These are phyloP conservation scores for Pygoscelis adeliae DNA, from an alignment of 2,113 vertebrate genomes.

Conservation along the genomic window DNA sequence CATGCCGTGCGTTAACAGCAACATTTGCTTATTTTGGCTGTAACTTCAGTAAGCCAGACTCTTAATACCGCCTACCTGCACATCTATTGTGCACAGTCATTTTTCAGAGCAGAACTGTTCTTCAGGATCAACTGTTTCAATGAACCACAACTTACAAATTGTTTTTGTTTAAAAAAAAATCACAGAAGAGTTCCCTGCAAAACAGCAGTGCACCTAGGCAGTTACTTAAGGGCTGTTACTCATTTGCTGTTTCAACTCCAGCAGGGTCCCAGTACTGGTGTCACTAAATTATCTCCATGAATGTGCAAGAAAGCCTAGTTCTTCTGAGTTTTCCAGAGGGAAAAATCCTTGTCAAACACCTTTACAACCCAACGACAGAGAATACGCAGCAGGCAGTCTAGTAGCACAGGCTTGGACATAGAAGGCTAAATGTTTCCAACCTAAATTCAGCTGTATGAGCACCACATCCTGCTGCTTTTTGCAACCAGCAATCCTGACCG, in stretches of 20 bases:
- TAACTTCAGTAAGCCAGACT: not conserved
- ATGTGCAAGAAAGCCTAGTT: not conserved
- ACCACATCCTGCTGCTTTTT: not conserved
- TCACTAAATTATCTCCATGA: not conserved
- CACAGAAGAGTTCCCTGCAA: not conserved
- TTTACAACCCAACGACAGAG: not conserved
- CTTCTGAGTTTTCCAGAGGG: not conserved
- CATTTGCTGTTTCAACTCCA: not conserved
- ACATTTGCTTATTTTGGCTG: not conserved
- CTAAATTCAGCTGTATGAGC: not conserved
- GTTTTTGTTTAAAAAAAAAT: not conserved
- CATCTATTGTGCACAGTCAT: not conserved
- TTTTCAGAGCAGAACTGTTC: not conserved
- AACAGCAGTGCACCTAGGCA: not conserved
- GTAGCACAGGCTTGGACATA: not conserved
- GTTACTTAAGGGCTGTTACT: not conserved
- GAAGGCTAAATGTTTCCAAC: not conserved
- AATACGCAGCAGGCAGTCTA: not conserved
- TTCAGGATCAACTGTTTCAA: not conserved
- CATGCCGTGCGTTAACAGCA: accelerated
- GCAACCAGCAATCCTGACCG: not conserved
- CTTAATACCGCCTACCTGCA: not conserved
- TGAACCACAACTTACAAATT: not conserved
- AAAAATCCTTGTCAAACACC: constrained; percentile 44
- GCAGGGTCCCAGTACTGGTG: not conserved